Conservation (phyloP, 1,140 invertebrate genomes). For the Gryon sp. region DNA sequence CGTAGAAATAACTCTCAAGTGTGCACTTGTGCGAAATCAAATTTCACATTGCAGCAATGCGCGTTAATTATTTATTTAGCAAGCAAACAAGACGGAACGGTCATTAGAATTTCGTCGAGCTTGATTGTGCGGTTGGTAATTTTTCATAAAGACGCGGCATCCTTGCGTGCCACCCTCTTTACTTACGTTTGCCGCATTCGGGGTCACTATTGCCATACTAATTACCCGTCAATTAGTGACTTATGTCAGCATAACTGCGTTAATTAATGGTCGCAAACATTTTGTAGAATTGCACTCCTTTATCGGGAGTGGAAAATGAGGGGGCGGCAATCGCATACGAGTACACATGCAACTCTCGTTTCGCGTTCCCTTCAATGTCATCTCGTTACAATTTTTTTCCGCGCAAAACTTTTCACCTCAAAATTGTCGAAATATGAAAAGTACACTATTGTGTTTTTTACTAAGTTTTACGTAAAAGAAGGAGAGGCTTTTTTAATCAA, state of each 20-base stretch:
- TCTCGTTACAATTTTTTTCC: conserved; percentile 61
- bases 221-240: conserved; percentile 77
- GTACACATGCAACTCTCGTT: conserved; percentile 23
- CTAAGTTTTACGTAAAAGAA: too few species aligned
- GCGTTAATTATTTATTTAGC: conserved; percentile 39
- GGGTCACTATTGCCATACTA: conserved; percentile 74
- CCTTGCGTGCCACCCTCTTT: conserved; percentile 38
- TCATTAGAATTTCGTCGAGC: conserved; percentile 31
- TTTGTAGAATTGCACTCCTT: conserved; percentile 64
- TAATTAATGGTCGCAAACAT: conserved; percentile 76
- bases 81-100: conserved; percentile 14
- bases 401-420: conserved; percentile 39
- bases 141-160: conserved; percentile 31
- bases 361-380: conserved; percentile 71
- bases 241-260: conserved; percentile 73
- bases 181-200: conserved; percentile 32
- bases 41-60: neutral
- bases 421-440: too few species aligned
- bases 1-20: too few species aligned
- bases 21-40: too few species aligned
- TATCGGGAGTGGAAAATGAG: too few species aligned
- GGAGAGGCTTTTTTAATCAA: too few species aligned
- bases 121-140: conserved; percentile 33
- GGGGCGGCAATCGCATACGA: conserved; percentile 1
- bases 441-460: too few species aligned